Conservation (phyloP, 2,797 vertebrate genomes). For the Cryptoprocta ferox region DNA sequence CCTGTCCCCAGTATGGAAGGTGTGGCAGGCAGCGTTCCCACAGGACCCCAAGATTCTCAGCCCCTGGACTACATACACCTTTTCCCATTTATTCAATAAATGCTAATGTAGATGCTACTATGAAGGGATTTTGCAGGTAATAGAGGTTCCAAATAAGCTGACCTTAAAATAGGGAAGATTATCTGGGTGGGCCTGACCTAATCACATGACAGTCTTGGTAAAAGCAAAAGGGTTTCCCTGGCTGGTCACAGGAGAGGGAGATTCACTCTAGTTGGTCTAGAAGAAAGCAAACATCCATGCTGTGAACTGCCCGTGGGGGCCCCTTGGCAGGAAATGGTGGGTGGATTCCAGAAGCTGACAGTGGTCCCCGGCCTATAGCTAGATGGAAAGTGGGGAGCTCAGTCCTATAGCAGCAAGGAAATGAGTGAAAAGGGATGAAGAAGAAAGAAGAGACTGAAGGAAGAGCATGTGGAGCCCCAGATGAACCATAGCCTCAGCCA, state of each 20-base stretch:
- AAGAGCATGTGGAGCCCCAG: not conserved
- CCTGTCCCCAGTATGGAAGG: not conserved
- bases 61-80: too few relatives aligned
- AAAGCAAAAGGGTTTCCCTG: not conserved
- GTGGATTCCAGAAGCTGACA: not conserved
- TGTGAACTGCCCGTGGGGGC: not conserved
- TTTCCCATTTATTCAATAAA: not conserved
- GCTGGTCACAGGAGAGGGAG: not conserved
- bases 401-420: not conserved
- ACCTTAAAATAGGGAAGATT: not conserved
- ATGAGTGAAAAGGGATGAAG: not conserved
- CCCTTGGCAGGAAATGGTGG: not conserved
- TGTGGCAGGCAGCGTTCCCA: not conserved
- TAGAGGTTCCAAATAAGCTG: not conserved
- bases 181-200: not conserved
- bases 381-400: not conserved
- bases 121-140: not conserved
- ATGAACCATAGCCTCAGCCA: not conserved
- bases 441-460: not conserved
- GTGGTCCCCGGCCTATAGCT: not conserved
- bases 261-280: not conserved
- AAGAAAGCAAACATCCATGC: not conserved
- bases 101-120: not conserved
- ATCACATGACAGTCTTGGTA: not conserved
- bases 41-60: not conserved